These are phyloP conservation scores for Podiceps cristatus DNA, from an alignment of 2,113 vertebrate species.

Conservation along the genomic window DNA sequence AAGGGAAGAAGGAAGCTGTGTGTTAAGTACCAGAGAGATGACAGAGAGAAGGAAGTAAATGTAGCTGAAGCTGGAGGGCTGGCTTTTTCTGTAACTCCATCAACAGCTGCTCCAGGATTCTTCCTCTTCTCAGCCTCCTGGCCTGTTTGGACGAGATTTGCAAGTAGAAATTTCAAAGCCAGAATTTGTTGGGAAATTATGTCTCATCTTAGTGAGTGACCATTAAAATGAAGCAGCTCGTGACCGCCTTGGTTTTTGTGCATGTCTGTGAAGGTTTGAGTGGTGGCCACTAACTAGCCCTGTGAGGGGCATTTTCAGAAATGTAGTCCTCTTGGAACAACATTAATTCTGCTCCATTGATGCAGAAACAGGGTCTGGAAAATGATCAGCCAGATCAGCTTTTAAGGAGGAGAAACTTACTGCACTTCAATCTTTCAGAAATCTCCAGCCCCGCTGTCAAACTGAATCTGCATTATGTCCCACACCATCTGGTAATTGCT, in stretches of 20 bases:
- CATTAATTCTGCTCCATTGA: conserved; percentile 4
- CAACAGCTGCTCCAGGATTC: background rate
- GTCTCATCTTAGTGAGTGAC: background rate
- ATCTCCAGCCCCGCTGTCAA: background rate
- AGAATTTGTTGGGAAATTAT: background rate
- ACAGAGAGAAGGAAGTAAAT: background rate
- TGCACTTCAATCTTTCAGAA: background rate
- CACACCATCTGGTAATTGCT: background rate
- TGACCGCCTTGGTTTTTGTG: background rate
- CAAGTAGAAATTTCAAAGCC: background rate
- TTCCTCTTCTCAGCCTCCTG: background rate
- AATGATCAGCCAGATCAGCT: background rate
- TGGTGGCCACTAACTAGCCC: background rate
- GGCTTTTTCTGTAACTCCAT: background rate
- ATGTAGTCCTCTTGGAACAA: background rate
- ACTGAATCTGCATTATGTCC: background rate
- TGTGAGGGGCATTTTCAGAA: background rate
- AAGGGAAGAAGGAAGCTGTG: background rate
- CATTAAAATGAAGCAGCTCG: background rate
- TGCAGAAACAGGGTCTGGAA: background rate
- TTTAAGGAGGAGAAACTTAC: background rate
- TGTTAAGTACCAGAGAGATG: background rate
- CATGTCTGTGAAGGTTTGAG: background rate
- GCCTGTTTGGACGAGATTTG: background rate
- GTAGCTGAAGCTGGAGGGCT: background rate